These are phyloP conservation scores for Lepidocolaptes lacrymiger DNA, from an alignment of 2,797 vertebrate species.

Conservation along the genomic window DNA sequence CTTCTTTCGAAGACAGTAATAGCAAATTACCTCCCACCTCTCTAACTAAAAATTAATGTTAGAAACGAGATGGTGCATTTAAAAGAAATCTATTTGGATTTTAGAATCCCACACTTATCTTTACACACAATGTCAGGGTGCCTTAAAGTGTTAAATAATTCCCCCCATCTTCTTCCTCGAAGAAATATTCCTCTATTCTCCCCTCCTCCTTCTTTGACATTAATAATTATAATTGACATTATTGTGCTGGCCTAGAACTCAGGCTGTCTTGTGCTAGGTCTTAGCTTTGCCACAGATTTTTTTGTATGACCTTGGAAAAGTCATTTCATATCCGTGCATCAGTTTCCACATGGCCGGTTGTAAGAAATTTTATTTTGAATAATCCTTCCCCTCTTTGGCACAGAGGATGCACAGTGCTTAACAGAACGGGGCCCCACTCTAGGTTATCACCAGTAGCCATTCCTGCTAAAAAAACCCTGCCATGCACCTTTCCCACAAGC, in stretches of 20 bases:
- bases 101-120: slow-evolving; percentile 32
- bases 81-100: slow-evolving; percentile 44
- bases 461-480: slow-evolving; percentile 29
- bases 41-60: slow-evolving; percentile 40
- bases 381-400: slow-evolving; percentile 17
- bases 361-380: slow-evolving; percentile 5
- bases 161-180: slow-evolving; percentile 4
- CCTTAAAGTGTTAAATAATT: slow-evolving; percentile 37
- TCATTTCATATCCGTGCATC: neutral
- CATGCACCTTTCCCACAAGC: neutral
- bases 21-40: slow-evolving; percentile 18
- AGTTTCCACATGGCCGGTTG: neutral
- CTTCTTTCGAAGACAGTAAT: slow-evolving; percentile 37
- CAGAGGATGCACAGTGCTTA: neutral
- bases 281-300: slow-evolving; percentile 25
- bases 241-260: slow-evolving; percentile 34
- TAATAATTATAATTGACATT: slow-evolving; percentile 52
- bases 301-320: slow-evolving; percentile 45
- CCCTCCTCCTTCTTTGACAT: slow-evolving; percentile 34
- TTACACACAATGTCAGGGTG: neutral
- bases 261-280: slow-evolving; percentile 17
- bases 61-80: neutral
- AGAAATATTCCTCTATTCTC: slow-evolving; percentile 42
- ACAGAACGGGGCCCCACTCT: neutral
- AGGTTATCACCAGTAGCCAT: slow-evolving; percentile 9